These are phyloP conservation scores for Solenopsis invicta DNA, from an alignment of 1,140 invertebrate genomes.

Conservation along the genomic window DNA sequence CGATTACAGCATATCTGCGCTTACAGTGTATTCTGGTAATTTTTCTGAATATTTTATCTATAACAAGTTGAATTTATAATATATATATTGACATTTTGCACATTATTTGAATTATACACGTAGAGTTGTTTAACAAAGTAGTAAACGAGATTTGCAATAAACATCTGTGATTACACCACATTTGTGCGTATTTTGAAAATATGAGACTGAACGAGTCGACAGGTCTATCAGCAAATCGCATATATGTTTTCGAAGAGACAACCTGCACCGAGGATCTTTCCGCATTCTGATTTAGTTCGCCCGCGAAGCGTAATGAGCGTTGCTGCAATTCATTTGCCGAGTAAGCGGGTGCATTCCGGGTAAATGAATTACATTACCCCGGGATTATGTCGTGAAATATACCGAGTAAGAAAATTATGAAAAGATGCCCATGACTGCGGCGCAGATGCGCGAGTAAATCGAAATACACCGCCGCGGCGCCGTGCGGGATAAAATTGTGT, in stretches of 20 bases:
- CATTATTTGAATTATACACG: background rate
- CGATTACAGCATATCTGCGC: constrained; percentile 47
- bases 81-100: constrained; percentile 22
- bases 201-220: background rate
- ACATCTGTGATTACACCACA: background rate
- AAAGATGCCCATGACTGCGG: constrained; percentile 50
- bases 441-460: constrained; percentile 64
- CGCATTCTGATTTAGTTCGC: constrained; percentile 55
- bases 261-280: constrained; percentile 32
- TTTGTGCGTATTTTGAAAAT: background rate
- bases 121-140: background rate
- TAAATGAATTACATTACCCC: constrained; percentile 64
- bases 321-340: constrained; percentile 64
- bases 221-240: background rate
- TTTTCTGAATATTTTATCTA: constrained; percentile 38
- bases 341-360: constrained; percentile 60
- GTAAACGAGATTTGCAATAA: background rate
- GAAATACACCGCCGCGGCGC: constrained; percentile 40
- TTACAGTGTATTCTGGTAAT: constrained; percentile 27
- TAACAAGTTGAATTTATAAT: constrained; percentile 36
- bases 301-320: constrained; percentile 51
- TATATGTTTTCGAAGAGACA: background rate
- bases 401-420: constrained; percentile 66
- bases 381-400: constrained; percentile 67
- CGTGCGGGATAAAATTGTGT: constrained; percentile 50